These are phyloP conservation scores for Emydura subglobosa DNA, from an alignment of 2,113 vertebrate species.

Conservation along the genomic window DNA sequence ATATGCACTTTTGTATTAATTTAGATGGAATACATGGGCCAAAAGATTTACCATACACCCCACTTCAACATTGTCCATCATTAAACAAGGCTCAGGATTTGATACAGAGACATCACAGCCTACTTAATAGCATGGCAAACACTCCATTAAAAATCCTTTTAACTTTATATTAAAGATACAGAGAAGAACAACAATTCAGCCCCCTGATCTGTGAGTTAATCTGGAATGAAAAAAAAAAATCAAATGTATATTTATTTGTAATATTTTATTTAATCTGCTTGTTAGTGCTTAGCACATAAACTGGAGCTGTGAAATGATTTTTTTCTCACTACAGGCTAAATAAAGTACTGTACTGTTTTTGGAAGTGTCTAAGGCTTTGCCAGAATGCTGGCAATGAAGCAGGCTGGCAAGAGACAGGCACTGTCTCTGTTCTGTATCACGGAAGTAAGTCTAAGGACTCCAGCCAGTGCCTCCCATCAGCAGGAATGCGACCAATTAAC, in stretches of 20 bases:
- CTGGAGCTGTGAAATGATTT: constrained; percentile 56
- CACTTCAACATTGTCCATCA: neutral
- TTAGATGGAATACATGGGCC: neutral
- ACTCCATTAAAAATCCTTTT: neutral
- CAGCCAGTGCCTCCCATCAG: constrained; percentile 48
- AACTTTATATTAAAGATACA: neutral
- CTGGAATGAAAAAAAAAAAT: constrained; percentile 60
- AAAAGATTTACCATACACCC: neutral
- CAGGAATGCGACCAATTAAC: constrained; percentile 47
- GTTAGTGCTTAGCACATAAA: constrained; percentile 39
- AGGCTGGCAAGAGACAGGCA: constrained; percentile 63
- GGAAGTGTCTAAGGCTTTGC: constrained; percentile 62
- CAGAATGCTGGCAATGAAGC: constrained; percentile 70
- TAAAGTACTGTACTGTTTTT: constrained; percentile 71
- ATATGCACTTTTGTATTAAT: neutral
- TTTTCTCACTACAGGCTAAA: constrained; percentile 62
- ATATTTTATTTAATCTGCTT: constrained; percentile 43
- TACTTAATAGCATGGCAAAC: neutral
- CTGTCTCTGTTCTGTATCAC: constrained; percentile 57
- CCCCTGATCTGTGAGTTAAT: constrained; percentile 42
- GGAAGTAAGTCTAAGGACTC: constrained; percentile 62
- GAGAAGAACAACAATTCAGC: constrained; percentile 4
- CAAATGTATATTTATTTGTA: constrained; percentile 45
- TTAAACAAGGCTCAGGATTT: neutral
- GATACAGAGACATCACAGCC: neutral